Evolutionary conservation across 2,888 invertebrate species (phyloP).

Genomic region (Geophilus truncorum): DNA sequence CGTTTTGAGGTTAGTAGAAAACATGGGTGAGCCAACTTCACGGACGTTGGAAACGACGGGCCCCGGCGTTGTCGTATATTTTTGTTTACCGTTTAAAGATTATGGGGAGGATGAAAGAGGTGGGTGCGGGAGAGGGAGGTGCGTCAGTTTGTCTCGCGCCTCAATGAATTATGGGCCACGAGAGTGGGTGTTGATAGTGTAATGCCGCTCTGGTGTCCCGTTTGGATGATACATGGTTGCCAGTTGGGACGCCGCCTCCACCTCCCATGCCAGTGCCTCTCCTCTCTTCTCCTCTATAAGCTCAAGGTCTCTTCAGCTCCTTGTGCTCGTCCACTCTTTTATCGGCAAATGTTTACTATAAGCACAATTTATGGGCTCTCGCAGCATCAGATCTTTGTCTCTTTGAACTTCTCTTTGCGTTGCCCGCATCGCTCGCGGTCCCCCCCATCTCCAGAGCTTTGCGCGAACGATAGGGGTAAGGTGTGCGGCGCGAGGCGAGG

Average conservation of each 20-base stretch:
- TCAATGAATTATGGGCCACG: conserved; percentile 9
- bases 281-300: neutral
- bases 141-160: neutral
- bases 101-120: neutral
- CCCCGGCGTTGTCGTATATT: neutral
- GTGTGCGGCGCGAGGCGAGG: neutral
- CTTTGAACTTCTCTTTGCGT: neutral
- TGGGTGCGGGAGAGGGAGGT: neutral
- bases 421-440: too few species aligned
- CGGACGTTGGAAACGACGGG: too few species aligned
- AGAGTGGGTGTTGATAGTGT: conserved; percentile 28
- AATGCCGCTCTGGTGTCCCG: conserved; percentile 30
- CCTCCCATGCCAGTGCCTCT: neutral
- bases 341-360: conserved; percentile 17
- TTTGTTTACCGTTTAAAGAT: neutral
- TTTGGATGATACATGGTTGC: conserved; percentile 7
- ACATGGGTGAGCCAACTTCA: too few species aligned
- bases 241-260: neutral
- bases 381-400: conserved; percentile 13
- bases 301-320: neutral
- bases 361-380: conserved; percentile 5
- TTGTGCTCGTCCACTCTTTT: neutral
- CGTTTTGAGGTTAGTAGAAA: too few species aligned
- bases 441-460: neutral
- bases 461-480: neutral